phyloP scores from a whole-genome alignment of 2,797 vertebrate genomes.

The Tinamus major region DNA sequence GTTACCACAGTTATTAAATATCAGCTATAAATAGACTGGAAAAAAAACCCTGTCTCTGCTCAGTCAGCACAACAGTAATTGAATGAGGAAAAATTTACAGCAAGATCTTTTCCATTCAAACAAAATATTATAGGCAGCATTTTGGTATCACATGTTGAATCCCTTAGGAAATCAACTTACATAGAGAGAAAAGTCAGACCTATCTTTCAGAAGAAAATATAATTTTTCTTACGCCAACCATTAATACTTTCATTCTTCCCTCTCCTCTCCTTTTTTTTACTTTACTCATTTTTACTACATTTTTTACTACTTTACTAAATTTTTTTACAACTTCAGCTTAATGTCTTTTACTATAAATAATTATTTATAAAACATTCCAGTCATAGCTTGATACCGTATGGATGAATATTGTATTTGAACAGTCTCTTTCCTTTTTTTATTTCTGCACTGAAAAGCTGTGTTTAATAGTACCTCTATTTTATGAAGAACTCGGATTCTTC shows the following conservation, averaged over 20 bases:
- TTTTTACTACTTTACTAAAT: background rate
- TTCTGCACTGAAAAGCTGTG: background rate
- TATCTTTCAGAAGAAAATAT: background rate
- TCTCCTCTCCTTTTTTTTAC: background rate
- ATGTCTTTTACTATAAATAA: background rate
- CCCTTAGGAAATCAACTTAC: background rate
- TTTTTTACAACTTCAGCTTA: background rate
- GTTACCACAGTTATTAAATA: background rate
- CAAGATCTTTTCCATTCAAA: conserved; percentile 10
- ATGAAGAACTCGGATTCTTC: background rate
- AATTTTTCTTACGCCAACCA: background rate
- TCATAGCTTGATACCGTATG: background rate
- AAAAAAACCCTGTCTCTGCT: background rate
- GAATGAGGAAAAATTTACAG: background rate
- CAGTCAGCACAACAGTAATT: background rate
- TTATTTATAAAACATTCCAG: background rate
- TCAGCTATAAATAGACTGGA: background rate
- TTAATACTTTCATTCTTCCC: background rate
- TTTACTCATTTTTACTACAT: background rate
- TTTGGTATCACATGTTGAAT: background rate
- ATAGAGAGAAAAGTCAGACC: background rate
- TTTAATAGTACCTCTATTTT: background rate
- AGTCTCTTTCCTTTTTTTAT: background rate
- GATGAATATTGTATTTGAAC: background rate
- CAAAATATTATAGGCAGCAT: background rate